Evolutionary conservation across 2,797 vertebrate species (phyloP).

Genomic region (Amblyopsis hoosieri): DNA sequence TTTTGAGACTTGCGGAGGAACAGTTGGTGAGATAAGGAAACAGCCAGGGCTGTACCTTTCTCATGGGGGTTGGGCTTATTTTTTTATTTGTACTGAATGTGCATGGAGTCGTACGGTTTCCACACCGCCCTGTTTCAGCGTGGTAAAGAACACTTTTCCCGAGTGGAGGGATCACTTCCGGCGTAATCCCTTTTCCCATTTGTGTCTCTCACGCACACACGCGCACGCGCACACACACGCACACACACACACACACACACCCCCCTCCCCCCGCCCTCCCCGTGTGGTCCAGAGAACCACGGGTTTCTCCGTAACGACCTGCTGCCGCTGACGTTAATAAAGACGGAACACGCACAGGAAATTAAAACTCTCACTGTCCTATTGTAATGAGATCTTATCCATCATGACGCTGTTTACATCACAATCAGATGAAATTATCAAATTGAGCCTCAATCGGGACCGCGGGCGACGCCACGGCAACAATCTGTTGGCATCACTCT

Average conservation of each 20-base stretch:
- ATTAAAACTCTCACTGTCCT: slow-evolving; percentile 80
- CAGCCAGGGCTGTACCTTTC: too few relatives aligned
- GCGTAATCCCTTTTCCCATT: slow-evolving; percentile 61
- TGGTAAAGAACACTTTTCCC: slow-evolving; percentile 35
- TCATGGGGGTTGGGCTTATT: slow-evolving; percentile 1
- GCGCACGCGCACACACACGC: too few relatives aligned
- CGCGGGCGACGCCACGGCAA: slow-evolving; percentile 49
- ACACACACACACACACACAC: background rate
- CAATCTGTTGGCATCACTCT: slow-evolving; percentile 68
- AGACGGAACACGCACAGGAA: slow-evolving; percentile 82
- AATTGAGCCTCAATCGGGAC: slow-evolving; percentile 68
- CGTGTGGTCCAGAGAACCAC: slow-evolving; percentile 28
- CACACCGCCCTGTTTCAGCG: slow-evolving; percentile 12
- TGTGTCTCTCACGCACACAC: slow-evolving; percentile 49
- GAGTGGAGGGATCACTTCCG: slow-evolving; percentile 40
- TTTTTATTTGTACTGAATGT: slow-evolving; percentile 13
- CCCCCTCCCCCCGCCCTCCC: too few relatives aligned
- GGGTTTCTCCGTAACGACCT: slow-evolving; percentile 55
- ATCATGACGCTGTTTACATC: slow-evolving; percentile 78
- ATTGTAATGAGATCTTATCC: slow-evolving; percentile 81
- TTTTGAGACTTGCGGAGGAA: slow-evolving; percentile 21
- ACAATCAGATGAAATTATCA: slow-evolving; percentile 78
- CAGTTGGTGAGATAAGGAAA: slow-evolving; percentile 14
- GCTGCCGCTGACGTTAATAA: slow-evolving; percentile 81
- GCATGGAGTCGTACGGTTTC: slow-evolving; percentile 7